Percentiles rank a stretch among this genome's conserved stretches.
Conservation (phyloP, 2,113 vertebrate species). For the Lampris megalopsis region DNA sequence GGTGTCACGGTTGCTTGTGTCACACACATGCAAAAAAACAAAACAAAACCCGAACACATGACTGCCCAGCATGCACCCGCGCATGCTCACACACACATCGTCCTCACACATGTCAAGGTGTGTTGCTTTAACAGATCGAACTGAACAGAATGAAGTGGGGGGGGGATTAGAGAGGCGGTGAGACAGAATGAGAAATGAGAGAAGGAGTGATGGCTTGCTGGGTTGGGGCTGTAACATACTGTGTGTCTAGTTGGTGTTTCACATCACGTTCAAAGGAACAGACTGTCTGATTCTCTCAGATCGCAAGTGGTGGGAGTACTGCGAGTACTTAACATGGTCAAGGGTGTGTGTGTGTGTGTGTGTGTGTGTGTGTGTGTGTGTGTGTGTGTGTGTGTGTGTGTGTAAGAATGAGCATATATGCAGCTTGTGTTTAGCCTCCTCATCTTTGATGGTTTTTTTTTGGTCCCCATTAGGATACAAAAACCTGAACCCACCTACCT, state of each 20-base stretch:
- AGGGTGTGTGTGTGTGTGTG: conserved; percentile 10
- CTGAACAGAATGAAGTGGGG: not conserved
- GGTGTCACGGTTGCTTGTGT: conserved; percentile 13
- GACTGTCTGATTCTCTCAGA: conserved; percentile 50
- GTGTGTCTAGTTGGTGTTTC: conserved; percentile 49
- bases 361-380: not conserved
- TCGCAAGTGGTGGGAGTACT: conserved; percentile 46
- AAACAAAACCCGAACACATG: not conserved
- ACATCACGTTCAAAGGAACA: conserved; percentile 66
- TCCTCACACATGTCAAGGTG: conserved; percentile 34
- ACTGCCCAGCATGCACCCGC: not conserved
- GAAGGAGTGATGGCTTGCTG: conserved; percentile 38
- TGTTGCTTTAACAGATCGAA: conserved; percentile 17
- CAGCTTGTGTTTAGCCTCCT: conserved; percentile 15
- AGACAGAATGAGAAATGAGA: conserved; percentile 1
- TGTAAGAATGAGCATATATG: not conserved
- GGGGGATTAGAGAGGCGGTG: not conserved
- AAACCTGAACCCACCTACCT: no score
- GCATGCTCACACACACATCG: conserved; percentile 14
- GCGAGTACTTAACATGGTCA: conserved; percentile 31
- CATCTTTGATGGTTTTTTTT: not conserved
- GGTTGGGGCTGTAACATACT: conserved; percentile 34
- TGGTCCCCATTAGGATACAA: no score
- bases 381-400: not conserved
- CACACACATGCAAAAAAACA: not conserved